phyloP scores from a whole-genome alignment of 2,113 vertebrate genomes.

The Alligator mississippiensis region DNA sequence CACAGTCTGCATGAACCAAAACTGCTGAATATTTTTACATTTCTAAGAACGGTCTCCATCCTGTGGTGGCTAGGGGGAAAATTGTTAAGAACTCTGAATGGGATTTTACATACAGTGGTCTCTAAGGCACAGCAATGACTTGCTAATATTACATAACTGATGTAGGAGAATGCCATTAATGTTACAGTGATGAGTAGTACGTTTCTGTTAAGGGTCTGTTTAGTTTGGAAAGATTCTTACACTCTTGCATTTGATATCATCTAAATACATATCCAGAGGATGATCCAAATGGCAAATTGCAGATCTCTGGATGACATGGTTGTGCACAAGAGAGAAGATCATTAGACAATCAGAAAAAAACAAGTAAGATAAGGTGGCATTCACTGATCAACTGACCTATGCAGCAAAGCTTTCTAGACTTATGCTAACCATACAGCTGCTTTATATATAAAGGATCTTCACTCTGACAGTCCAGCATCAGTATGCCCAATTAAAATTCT shows the following conservation, averaged over 20 bases:
- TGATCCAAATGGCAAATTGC: neutral
- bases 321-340: neutral
- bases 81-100: neutral
- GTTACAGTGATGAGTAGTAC: neutral
- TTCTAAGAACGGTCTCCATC: neutral
- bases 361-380: neutral
- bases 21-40: neutral
- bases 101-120: neutral
- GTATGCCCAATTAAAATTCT: neutral
- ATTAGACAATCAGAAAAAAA: neutral
- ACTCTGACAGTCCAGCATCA: neutral
- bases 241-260: neutral
- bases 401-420: neutral
- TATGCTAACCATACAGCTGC: neutral
- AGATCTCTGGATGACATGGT: neutral
- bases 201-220: neutral
- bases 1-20: neutral
- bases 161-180: neutral
- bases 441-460: neutral
- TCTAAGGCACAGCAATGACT: slow-evolving; percentile 31
- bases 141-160: neutral
- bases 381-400: neutral
- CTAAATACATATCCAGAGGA: neutral
- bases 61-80: neutral
- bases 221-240: neutral